These are phyloP conservation scores for Furnarius figulus DNA, from an alignment of 2,113 vertebrate genomes.

Conservation along the genomic window DNA sequence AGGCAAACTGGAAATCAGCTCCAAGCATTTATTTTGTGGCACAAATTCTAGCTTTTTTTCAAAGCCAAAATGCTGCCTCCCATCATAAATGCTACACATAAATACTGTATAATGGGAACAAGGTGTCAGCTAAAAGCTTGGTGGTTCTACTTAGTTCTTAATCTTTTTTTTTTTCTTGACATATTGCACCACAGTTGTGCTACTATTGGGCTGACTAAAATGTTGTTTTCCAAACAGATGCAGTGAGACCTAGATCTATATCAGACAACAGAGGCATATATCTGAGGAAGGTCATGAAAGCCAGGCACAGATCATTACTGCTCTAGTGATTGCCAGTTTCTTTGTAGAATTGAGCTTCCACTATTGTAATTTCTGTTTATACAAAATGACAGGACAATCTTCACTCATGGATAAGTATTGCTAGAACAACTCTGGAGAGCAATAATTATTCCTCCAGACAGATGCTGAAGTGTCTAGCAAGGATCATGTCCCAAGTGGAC, in stretches of 20 bases:
- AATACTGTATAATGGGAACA: slow-evolving; percentile 25
- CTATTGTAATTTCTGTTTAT: not conserved
- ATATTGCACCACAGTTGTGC: not conserved
- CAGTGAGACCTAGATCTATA: not conserved
- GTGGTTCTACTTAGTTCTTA: not conserved
- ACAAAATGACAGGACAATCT: not conserved
- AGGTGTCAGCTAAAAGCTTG: slow-evolving; percentile 18
- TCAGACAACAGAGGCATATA: not conserved
- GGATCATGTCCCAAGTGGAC: not conserved
- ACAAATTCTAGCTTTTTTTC: not conserved
- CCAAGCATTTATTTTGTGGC: slow-evolving; percentile 12
- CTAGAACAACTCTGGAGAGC: not conserved
- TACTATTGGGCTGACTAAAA: not conserved
- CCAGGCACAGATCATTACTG: not conserved
- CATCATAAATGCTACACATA: not conserved
- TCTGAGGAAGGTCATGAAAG: not conserved
- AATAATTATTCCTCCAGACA: not conserved
- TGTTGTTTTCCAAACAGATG: slow-evolving; percentile 11
- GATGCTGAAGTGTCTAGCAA: not conserved
- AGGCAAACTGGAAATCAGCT: slow-evolving; percentile 2
- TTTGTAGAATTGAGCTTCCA: not conserved
- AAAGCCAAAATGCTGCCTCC: slow-evolving; percentile 25
- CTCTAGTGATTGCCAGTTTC: not conserved
- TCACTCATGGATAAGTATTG: not conserved
- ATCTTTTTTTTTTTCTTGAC: not conserved